These are phyloP conservation scores for Silurus glanis DNA, from an alignment of 2,113 vertebrate species.

Conservation along the genomic window DNA sequence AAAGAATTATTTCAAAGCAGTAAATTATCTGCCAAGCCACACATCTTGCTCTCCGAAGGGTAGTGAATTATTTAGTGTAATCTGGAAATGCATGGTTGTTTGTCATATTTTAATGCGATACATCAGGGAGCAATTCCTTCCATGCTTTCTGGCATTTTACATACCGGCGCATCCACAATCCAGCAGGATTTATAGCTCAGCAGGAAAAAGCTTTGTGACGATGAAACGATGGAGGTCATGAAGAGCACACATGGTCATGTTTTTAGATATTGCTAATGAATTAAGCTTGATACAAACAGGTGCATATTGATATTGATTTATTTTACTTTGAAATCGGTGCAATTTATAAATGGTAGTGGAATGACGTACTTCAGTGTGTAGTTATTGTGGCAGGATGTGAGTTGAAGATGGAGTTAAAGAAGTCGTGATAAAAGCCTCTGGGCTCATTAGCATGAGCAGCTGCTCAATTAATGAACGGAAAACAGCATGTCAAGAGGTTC, in stretches of 20 bases:
- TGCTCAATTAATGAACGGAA: slow-evolving; percentile 82
- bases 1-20: slow-evolving; percentile 66
- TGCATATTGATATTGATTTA: background rate
- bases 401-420: slow-evolving; percentile 56
- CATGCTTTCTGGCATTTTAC: slow-evolving; percentile 62
- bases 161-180: slow-evolving; percentile 52
- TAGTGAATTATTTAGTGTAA: slow-evolving; percentile 80
- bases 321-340: background rate
- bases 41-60: slow-evolving; percentile 71
- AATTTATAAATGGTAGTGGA: background rate
- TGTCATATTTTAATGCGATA: slow-evolving; percentile 80
- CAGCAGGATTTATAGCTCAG: slow-evolving; percentile 45
- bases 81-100: slow-evolving; percentile 77
- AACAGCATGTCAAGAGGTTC: slow-evolving; percentile 76
- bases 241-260: slow-evolving; percentile 31
- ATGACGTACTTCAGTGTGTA: background rate
- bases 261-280: slow-evolving; percentile 28
- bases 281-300: slow-evolving; percentile 21
- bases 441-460: slow-evolving; percentile 80
- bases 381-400: slow-evolving; percentile 62
- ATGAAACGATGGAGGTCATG: slow-evolving; percentile 25
- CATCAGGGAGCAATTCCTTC: slow-evolving; percentile 74
- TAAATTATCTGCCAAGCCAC: slow-evolving; percentile 74
- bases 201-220: background rate
- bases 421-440: slow-evolving; percentile 69